Evolutionary conservation across 2,888 invertebrate species (phyloP), one percentile per base, ranked within the genome.

Genomic region (Miltochrista miniata): DNA sequence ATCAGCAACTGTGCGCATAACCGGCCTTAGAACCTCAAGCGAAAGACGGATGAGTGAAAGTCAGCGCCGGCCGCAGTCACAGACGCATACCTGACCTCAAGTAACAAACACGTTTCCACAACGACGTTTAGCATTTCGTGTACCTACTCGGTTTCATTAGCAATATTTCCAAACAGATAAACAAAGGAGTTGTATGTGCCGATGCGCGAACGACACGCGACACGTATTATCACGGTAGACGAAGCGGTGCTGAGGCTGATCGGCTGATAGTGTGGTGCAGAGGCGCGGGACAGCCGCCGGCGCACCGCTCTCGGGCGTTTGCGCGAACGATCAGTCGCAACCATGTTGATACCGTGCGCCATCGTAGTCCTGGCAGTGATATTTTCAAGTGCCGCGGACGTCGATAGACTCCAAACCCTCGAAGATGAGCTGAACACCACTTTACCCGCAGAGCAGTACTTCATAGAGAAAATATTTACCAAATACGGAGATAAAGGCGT

Each of bases 401-500:
- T 62, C 63, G 54, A 58, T 61, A 51, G 56, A 50, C 58, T 62
- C 61, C 55, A 60, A 62, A 61, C 71, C 58, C 54, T 45, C 58
- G 59, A 50, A 55, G 57, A 56, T 64, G 59, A 45, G 45, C 53
- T 85, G 74, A 81, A 76, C 66, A 81, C 54, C 33, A 69, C 85
- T 1, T 56, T 78, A 33, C 81, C 79, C 29, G 88, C 90, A 0
- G 89, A 92, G 69, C 81, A 83, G 61, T 92, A 88, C 72, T 93
- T 92, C 75, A 88, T 92, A 56, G 81, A 87, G 61, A 87, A 90
- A 72, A 92, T 93, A 68, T 93, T 93, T 72, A 82, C 87, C 65
- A 93, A 93, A 71, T 93, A 93, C 65, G 93, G 93, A 18, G 83
- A 92, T 59, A 87, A 88, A 69, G 93, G 92, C 44, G 79, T 92